phyloP scores from a whole-genome alignment of 1,140 invertebrate species.

The Galleria mellonella region DNA sequence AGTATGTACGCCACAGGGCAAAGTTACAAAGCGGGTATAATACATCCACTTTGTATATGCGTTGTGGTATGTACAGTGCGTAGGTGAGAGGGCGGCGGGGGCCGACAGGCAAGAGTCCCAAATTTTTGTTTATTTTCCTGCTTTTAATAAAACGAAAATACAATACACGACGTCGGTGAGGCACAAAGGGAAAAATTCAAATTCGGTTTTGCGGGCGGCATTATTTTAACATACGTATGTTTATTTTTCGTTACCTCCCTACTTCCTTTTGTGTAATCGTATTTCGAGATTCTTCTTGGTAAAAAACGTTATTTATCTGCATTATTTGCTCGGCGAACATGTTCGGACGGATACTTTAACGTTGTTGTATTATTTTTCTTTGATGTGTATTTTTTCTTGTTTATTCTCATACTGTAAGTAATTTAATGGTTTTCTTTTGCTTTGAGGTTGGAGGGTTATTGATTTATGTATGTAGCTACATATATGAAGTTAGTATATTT shows the following conservation, averaged over 20 bases:
- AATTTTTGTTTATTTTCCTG: slow-evolving; percentile 52
- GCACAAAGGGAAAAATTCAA: slow-evolving; percentile 50
- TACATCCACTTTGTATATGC: too few species aligned
- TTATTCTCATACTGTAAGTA: neutral
- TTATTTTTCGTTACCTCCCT: slow-evolving; percentile 27
- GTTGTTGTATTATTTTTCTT: slow-evolving; percentile 3
- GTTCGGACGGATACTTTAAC: neutral
- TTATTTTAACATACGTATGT: slow-evolving; percentile 41
- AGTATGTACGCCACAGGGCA: neutral
- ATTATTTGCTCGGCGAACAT: slow-evolving; percentile 13
- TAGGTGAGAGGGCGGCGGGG: slow-evolving; percentile 3
- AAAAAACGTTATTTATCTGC: slow-evolving; percentile 18
- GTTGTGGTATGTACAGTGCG: slow-evolving; percentile 7
- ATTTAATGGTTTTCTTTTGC: slow-evolving; percentile 4
- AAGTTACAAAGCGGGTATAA: slow-evolving; percentile 8
- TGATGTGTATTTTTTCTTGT: slow-evolving; percentile 12
- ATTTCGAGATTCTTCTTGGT: slow-evolving; percentile 23
- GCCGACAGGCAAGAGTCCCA: slow-evolving; percentile 2
- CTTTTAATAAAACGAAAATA: slow-evolving; percentile 58
- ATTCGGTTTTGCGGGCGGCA: slow-evolving; percentile 36
- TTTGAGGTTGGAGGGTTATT: neutral
- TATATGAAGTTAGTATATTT: too few species aligned
- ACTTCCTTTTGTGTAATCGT: slow-evolving; percentile 22
- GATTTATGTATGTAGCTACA: too few species aligned
- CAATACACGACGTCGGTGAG: slow-evolving; percentile 36